A percentile compares a stretch with the other conserved stretches of the same genome.
Conservation (phyloP, 35 echinoderm and acorn worm genomes). For the Strongylocentrotus purpuratus region DNA sequence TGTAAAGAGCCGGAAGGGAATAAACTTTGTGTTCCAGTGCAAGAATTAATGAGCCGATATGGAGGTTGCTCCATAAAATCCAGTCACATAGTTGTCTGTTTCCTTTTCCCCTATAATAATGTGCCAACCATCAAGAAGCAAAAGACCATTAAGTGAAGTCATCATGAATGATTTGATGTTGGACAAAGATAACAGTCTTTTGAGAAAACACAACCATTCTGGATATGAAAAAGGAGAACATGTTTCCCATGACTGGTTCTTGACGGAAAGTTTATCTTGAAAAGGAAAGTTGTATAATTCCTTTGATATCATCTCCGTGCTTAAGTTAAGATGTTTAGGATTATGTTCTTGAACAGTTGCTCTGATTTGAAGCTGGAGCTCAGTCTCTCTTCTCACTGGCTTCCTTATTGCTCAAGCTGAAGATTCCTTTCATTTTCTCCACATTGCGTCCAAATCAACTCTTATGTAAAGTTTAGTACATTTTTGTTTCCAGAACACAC, state of each 20-base stretch:
- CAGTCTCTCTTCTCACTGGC: not conserved
- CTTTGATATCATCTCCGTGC: not conserved
- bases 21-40: no score
- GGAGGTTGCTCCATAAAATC: not conserved
- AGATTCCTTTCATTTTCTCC: not conserved
- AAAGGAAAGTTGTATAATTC: not conserved
- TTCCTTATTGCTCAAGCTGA: not conserved
- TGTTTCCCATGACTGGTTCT: not conserved
- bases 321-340: not conserved
- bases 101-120: not conserved
- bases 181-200: not conserved
- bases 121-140: not conserved
- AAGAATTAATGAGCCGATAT: not conserved
- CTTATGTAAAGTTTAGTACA: no score
- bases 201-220: not conserved
- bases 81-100: not conserved
- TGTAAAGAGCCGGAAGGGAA: no score
- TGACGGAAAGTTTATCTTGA: not conserved
- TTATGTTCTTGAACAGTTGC: constrained; percentile 11
- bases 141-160: not conserved
- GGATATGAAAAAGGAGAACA: not conserved
- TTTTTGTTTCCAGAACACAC: no score
- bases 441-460: not conserved
- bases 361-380: not conserved
- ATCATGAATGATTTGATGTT: constrained; percentile 3